Conservation (phyloP, 2,797 vertebrate species). For the Tadarida brasiliensis region DNA sequence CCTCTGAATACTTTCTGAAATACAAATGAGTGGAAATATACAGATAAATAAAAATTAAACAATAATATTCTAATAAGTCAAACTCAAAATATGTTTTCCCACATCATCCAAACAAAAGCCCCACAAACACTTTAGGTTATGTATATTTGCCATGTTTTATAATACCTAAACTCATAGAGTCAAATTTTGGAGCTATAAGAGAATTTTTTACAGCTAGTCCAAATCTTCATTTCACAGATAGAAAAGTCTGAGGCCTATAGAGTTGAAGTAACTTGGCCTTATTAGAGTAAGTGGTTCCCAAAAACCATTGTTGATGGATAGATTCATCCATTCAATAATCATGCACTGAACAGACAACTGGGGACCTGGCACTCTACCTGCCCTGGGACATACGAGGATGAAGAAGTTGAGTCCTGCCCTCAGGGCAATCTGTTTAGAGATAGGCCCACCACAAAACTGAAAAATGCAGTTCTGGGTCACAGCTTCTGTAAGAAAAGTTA, state of each 20-base stretch:
- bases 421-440: neutral
- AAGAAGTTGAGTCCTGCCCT: neutral
- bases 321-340: neutral
- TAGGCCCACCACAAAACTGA: neutral
- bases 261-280: constrained; percentile 4
- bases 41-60: constrained; percentile 9
- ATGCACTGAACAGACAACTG: neutral
- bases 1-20: constrained; percentile 49
- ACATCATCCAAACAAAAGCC: neutral
- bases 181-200: constrained; percentile 12
- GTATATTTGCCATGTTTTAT: neutral
- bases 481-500: constrained; percentile 16
- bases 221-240: constrained; percentile 53
- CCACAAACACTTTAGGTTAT: neutral
- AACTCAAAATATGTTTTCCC: constrained; percentile 11
- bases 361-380: neutral
- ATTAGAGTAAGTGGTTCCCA: neutral
- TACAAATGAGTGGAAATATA: neutral
- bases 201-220: neutral
- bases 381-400: neutral
- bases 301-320: neutral
- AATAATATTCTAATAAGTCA: constrained; percentile 33
- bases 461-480: neutral
- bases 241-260: neutral
- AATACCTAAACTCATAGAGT: constrained; percentile 12